phyloP scores from a whole-genome alignment of 2,797 vertebrate species.

The Melanotaenia maccullochi region DNA sequence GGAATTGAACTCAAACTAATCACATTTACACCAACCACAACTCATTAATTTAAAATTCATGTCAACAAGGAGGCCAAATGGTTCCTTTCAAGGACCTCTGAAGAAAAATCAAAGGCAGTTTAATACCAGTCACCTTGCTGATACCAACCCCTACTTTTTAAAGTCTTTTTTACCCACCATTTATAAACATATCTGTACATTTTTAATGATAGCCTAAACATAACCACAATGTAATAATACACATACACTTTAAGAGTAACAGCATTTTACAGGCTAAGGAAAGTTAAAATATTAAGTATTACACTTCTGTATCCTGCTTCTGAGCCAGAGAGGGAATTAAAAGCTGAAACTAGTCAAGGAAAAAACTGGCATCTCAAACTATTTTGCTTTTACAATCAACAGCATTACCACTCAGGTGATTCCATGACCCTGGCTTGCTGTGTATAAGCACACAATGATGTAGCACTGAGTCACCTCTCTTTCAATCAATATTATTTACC shows the following conservation, averaged over 20 bases:
- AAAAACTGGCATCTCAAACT: background rate
- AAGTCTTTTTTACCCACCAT: background rate
- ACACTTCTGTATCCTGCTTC: too few relatives aligned
- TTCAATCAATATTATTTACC: background rate
- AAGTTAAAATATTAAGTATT: too few relatives aligned
- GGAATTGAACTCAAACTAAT: conserved; percentile 4
- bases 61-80: background rate
- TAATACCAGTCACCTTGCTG: background rate
- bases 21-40: conserved; percentile 2
- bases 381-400: background rate
- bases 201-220: too few relatives aligned
- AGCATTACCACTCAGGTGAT: too few relatives aligned
- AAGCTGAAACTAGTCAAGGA: background rate
- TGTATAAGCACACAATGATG: background rate
- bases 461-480: background rate
- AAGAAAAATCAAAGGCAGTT: accelerated
- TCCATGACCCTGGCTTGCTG: background rate
- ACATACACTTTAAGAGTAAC: too few relatives aligned
- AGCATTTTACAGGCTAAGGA: too few relatives aligned
- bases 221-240: too few relatives aligned
- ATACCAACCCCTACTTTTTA: background rate
- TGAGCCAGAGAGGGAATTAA: too few relatives aligned
- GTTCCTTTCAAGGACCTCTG: background rate
- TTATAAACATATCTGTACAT: too few relatives aligned
- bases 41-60: background rate